Evolutionary conservation across 2,113 vertebrate species (phyloP), one percentile per base, ranked within the genome.

Genomic region (Hiodon alosoides): DNA sequence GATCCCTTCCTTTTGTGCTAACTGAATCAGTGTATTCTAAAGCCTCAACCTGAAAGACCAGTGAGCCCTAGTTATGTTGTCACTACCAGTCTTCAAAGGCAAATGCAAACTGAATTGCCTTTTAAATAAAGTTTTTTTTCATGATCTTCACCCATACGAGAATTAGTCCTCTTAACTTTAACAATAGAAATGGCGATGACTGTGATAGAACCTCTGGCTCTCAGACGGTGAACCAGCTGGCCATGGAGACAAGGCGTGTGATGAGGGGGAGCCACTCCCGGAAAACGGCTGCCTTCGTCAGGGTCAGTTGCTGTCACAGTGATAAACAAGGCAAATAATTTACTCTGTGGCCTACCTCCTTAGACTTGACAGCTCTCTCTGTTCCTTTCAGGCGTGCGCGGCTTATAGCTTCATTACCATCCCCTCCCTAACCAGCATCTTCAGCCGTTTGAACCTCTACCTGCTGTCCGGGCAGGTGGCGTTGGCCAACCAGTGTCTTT

Each of bases 381-480:
- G 31, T 52, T 3, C 54, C 10, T 13, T 53, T 5, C 85, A 99
- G 97, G 97, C 97, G 11, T 99, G 97, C 14, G 96, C 97, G 11
- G 96, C 97, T 74, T 99, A 97, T 88, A 96, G 94, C 83, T 99
- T 99, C 89, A 99, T 99, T 81, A 99, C 96, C 78, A 95, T 98
- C 80, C 97, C 97, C 3, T 99, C 97, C 13, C 90, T 98, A 81
- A 93, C 85, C 75, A 90, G 92, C 50, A 94, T 98, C 89, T 99
- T 99, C 84, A 91, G 88, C 0, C 92, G 95, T 0, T 95, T 99
- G 72, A 94, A 93, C 79, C 93, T 99, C 69, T 99, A 99, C 69
- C 88, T 99, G 73, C 90, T 95, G 31, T 98, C 97, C 0, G 97
- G 96, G 52, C 97, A 99, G 85, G 95, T 98, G 4, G 96, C 97